phyloP scores from a whole-genome alignment of 2,797 vertebrate genomes.

The Gallinago solitaria region DNA sequence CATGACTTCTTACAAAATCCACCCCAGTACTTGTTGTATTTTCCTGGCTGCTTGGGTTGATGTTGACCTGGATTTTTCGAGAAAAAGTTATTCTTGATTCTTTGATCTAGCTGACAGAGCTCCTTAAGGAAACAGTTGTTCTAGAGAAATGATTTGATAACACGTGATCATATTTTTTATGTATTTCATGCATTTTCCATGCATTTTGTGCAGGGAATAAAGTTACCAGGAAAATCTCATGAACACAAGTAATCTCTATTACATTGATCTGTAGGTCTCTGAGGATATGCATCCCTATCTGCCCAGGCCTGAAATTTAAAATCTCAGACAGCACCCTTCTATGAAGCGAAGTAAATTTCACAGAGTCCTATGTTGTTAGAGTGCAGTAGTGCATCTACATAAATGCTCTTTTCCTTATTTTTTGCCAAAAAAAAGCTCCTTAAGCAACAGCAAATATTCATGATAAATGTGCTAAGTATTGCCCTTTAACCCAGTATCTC shows the following conservation, averaged over 20 bases:
- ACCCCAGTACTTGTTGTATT: neutral
- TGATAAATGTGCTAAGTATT: neutral
- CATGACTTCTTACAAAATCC: neutral
- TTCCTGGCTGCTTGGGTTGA: neutral
- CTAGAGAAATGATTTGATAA: neutral
- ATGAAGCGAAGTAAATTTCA: neutral
- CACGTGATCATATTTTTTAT: neutral
- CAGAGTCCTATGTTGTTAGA: neutral
- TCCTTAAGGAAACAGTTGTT: neutral
- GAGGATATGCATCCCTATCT: neutral
- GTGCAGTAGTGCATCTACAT: neutral
- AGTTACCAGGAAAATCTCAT: neutral
- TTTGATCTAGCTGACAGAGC: neutral
- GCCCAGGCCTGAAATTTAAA: neutral
- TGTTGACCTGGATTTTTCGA: neutral
- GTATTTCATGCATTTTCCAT: neutral
- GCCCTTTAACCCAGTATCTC: neutral
- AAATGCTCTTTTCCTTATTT: neutral
- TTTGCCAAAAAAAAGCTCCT: neutral
- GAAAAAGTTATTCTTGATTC: neutral
- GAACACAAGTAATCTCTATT: neutral
- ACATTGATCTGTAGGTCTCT: neutral
- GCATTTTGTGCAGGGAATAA: neutral
- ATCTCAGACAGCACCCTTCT: neutral
- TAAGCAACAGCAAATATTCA: neutral